Conservation (phyloP, 1,140 invertebrate species). For the Anadara kagoshimensis region DNA sequence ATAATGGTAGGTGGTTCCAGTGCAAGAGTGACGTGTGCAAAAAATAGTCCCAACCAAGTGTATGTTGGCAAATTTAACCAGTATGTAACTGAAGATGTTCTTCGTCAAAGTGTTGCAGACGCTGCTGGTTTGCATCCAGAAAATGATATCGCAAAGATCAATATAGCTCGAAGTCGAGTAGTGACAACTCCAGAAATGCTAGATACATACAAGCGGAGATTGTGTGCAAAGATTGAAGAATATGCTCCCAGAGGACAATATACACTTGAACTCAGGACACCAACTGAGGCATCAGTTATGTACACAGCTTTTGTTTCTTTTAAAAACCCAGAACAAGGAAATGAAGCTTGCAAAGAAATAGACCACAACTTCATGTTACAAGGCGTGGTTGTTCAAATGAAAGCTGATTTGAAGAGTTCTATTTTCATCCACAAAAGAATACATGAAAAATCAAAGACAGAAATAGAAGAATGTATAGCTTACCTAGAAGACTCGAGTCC, state of each 20-base stretch:
- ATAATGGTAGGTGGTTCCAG: constrained; percentile 19
- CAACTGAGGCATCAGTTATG: constrained; percentile 19
- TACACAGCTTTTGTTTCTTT: constrained; percentile 47
- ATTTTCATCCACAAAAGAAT: constrained; percentile 40
- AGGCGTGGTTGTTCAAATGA: constrained; percentile 33
- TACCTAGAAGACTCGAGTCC: constrained; percentile 7
- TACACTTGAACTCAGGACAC: constrained; percentile 22
- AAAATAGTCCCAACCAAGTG: neutral
- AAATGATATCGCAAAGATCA: constrained; percentile 24
- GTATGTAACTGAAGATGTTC: constrained; percentile 42
- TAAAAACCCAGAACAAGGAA: constrained; percentile 45
- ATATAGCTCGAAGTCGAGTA: constrained; percentile 33
- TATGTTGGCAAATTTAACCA: constrained; percentile 17
- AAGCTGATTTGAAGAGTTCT: constrained; percentile 41
- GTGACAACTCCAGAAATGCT: constrained; percentile 11
- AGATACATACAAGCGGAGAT: constrained; percentile 2
- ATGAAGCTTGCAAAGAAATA: constrained; percentile 34
- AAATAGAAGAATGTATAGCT: constrained; percentile 30
- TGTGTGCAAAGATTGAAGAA: constrained; percentile 19
- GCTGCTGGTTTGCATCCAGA: constrained; percentile 3
- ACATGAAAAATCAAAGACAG: constrained; percentile 26
- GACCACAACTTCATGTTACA: constrained; percentile 18
- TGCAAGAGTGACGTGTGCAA: constrained; percentile 15
- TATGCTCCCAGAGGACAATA: constrained; percentile 24
- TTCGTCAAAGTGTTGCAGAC: constrained; percentile 33